These are phyloP conservation scores for Psilanteris sp. DNA, from an alignment of 1,140 invertebrate genomes.

Conservation along the genomic window DNA sequence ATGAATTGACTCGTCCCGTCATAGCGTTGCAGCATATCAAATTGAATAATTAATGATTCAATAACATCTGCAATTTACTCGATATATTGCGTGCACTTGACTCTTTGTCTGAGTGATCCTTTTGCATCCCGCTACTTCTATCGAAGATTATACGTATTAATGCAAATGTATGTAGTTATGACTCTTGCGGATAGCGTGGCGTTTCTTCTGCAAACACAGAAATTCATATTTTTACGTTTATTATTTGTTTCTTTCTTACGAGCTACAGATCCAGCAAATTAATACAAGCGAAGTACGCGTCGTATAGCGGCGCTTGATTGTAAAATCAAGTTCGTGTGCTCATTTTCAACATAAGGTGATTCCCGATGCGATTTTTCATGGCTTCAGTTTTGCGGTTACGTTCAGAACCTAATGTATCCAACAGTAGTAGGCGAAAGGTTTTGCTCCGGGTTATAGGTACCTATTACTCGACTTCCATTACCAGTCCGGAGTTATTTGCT, in stretches of 20 bases:
- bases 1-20: slow-evolving; percentile 16
- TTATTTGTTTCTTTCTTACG: background rate
- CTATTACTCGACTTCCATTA: slow-evolving; percentile 46
- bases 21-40: slow-evolving; percentile 1
- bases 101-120: slow-evolving; percentile 5
- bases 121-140: background rate
- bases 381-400: slow-evolving; percentile 22
- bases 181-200: background rate
- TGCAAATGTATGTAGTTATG: slow-evolving; percentile 14
- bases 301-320: slow-evolving; percentile 1
- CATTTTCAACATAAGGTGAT: slow-evolving; percentile 33
- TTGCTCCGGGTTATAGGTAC: slow-evolving; percentile 18
- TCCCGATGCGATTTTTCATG: slow-evolving; percentile 43
- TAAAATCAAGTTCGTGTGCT: slow-evolving; percentile 27
- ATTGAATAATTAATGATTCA: slow-evolving; percentile 29
- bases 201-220: slow-evolving; percentile 2
- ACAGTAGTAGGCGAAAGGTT: slow-evolving; percentile 10
- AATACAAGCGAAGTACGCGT: slow-evolving; percentile 15
- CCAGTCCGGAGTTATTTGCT: slow-evolving; percentile 35
- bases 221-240: no score
- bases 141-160: slow-evolving; percentile 11
- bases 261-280: slow-evolving; percentile 7
- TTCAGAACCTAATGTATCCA: slow-evolving; percentile 19
- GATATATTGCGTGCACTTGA: background rate
- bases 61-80: slow-evolving; percentile 4